Conservation (phyloP, 2,888 invertebrate genomes). For the Alentia gelatinosa region DNA sequence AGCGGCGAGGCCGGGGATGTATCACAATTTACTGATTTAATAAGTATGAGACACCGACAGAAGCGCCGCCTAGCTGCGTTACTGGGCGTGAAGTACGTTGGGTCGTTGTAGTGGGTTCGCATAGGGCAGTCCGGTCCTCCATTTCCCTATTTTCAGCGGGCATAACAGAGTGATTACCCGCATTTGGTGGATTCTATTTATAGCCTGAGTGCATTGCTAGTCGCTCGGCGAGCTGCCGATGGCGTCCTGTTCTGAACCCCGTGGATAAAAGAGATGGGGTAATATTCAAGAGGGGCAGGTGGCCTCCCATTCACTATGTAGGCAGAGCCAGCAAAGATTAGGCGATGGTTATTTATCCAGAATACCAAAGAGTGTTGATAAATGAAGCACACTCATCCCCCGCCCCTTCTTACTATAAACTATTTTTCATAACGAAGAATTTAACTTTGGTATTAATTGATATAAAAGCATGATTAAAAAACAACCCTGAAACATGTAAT, state of each 20-base stretch:
- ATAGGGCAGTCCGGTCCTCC: neutral
- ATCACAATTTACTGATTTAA: conserved; percentile 2
- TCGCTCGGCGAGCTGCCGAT: neutral
- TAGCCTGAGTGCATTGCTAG: neutral
- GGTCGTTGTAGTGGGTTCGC: neutral
- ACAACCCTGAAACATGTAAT: too few relatives aligned
- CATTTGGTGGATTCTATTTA: neutral
- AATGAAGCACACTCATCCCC: neutral
- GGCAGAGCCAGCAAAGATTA: neutral
- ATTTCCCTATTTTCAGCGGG: neutral
- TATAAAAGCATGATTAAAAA: too few relatives aligned
- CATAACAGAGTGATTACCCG: neutral
- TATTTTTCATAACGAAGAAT: too few relatives aligned
- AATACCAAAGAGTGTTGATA: neutral
- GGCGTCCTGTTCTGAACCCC: neutral
- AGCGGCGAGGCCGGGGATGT: neutral
- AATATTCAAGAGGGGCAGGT: neutral
- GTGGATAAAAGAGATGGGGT: neutral
- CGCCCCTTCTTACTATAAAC: neutral
- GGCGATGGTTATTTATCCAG: neutral
- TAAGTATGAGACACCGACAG: neutral
- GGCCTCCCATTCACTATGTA: neutral
- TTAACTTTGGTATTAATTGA: too few relatives aligned
- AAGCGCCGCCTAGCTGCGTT: neutral
- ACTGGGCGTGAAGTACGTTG: neutral